Percentiles rank a stretch among this genome's conserved stretches.
Evolutionary conservation across 2,797 vertebrate genomes (phyloP).

Genomic region (Thripadectes ignobilis): DNA sequence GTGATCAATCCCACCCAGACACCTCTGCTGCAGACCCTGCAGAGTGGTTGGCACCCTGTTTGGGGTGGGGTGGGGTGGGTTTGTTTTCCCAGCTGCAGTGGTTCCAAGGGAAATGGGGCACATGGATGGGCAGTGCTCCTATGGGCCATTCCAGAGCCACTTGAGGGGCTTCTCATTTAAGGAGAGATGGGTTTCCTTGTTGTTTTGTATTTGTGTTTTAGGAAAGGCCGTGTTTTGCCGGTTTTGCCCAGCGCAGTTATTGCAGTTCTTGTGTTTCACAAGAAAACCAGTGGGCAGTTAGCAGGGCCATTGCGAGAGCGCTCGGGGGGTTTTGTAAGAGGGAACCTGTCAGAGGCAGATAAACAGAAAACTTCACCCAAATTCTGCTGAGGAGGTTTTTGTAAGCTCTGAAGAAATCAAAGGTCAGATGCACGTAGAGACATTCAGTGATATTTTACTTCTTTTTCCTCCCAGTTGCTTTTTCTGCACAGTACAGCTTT

Average conservation of each 20-base stretch:
- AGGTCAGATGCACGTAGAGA: neutral
- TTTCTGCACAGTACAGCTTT: neutral
- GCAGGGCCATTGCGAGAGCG: neutral
- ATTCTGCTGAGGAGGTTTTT: neutral
- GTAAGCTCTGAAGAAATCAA: neutral
- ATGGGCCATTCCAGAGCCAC: accelerated
- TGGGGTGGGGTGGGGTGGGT: neutral
- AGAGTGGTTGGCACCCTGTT: neutral
- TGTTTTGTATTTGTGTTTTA: neutral
- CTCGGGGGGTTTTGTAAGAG: slow-evolving; percentile 3
- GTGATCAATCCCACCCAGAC: neutral
- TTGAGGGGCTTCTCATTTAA: neutral
- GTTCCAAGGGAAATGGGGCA: neutral
- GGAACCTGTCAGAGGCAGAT: neutral
- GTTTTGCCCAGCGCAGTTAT: neutral
- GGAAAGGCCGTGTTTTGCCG: neutral
- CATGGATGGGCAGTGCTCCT: neutral
- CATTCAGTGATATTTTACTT: neutral
- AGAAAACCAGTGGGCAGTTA: slow-evolving; percentile 5
- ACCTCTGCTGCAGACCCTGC: neutral
- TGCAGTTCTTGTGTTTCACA: slow-evolving; percentile 14
- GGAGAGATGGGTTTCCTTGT: neutral
- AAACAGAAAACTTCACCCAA: neutral
- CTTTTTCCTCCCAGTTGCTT: neutral
- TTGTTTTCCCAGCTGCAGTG: neutral